These are phyloP conservation scores for Semibalanus balanoides DNA, from an alignment of 1,140 invertebrate genomes.

Conservation along the genomic window DNA sequence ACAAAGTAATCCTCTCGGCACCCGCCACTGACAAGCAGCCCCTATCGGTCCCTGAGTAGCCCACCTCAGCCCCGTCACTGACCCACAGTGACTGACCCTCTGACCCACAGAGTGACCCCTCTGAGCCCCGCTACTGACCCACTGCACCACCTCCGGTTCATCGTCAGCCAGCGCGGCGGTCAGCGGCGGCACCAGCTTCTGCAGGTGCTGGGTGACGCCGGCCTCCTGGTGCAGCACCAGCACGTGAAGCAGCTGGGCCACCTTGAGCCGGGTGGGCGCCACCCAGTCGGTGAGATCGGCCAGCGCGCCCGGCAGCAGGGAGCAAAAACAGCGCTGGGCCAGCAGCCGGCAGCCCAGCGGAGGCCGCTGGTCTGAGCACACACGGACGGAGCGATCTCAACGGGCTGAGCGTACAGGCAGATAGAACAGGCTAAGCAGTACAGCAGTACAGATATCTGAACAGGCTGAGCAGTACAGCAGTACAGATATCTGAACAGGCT, in stretches of 20 bases:
- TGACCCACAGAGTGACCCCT: no score
- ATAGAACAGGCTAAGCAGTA: no score
- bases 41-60: no score
- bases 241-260: conserved; percentile 29
- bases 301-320: conserved; percentile 32
- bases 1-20: no score
- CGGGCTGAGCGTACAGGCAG: no score
- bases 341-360: conserved; percentile 33
- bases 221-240: conserved; percentile 32
- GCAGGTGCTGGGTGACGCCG: conserved; percentile 32
- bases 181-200: neutral
- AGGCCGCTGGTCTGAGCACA: conserved; percentile 28
- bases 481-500: no score
- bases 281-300: conserved; percentile 34
- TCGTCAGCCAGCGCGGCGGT: neutral
- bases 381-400: no score
- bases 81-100: no score
- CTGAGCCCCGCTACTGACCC: neutral
- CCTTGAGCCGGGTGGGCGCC: conserved; percentile 29
- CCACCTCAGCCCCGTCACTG: no score
- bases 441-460: no score
- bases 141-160: neutral
- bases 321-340: conserved; percentile 29
- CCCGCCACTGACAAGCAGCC: no score
- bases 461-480: no score